These are phyloP conservation scores for Antitype chi DNA, from an alignment of 2,888 invertebrate genomes.

Conservation along the genomic window DNA sequence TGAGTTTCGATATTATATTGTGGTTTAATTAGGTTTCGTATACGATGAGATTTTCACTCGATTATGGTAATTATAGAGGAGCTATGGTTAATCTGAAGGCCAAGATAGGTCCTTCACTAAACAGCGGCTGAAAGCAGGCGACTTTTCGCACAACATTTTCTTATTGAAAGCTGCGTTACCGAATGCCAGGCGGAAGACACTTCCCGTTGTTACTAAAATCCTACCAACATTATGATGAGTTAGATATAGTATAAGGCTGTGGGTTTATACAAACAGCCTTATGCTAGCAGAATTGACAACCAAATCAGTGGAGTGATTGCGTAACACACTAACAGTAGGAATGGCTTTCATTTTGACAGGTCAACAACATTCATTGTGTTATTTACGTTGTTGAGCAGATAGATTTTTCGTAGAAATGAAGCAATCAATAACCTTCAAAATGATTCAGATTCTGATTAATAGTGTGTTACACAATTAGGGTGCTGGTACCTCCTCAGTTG, in stretches of 20 bases:
- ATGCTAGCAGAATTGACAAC: background rate
- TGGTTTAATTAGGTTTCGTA: conserved; percentile 54
- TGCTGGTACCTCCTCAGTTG: too few relatives aligned
- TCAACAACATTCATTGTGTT: too few relatives aligned
- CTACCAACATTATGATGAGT: background rate
- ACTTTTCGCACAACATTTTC: background rate
- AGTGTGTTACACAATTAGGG: too few relatives aligned
- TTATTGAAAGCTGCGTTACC: background rate
- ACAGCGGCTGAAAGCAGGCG: background rate
- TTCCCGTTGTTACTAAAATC: background rate
- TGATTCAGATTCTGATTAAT: too few relatives aligned
- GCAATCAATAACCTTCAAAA: too few relatives aligned
- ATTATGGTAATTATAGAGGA: conserved; percentile 2
- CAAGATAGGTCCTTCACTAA: background rate
- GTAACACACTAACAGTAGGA: too few relatives aligned
- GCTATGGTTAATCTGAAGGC: background rate
- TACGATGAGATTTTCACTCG: conserved; percentile 39
- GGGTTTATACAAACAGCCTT: background rate
- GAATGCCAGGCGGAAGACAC: too few relatives aligned
- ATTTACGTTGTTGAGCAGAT: too few relatives aligned
- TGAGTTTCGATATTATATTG: conserved; percentile 53
- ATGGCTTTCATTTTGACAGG: too few relatives aligned
- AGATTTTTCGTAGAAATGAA: too few relatives aligned
- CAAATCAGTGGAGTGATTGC: too few relatives aligned
- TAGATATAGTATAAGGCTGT: too few relatives aligned